Evolutionary conservation across 1,140 invertebrate genomes (phyloP), one percentile per base, ranked within the genome.

Genomic region (Oncopeltus fasciatus): DNA sequence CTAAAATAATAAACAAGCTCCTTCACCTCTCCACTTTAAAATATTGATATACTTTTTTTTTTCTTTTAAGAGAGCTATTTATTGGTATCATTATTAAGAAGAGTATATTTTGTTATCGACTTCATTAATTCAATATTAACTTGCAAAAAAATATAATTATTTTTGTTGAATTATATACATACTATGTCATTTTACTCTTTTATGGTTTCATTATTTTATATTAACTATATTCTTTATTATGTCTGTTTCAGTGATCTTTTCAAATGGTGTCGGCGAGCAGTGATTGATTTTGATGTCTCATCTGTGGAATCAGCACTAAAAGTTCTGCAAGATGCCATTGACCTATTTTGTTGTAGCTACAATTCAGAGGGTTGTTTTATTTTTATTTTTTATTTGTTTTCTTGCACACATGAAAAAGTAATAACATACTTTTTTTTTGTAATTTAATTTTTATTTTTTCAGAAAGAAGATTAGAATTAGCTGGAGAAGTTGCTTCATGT

Each of bases 321-420:
- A 72, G 82, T 92, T 1, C 83, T 93, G 61, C 88, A 92, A 75
- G 88, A 96, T 77, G 92, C 92, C 0, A 80, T 94, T 24, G 92
- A 96, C 74, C 85, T 95, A 67, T 97, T 96, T 72, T 87, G 86
- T 67, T 85, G 83, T 66, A 88, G 85, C 21, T 78, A 88, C 16
- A 72, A 82, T 1, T 79, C 85, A 64, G 73, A 77, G 63, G 69
- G 73, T 74, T 70, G 51, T 5, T 24, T 57, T 31, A 18, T 12
- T 44, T 31, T 60, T n/a, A 59, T 57, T 51, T 31, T 53, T 9
- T 49, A 38, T 38, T n/a, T 38, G 31, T 38, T 38, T 5, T 5
- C 5, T 38, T 38, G 5, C 31, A 38, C 31, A 38, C 14, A 8
- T 38, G 14, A 38, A 8, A 38, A 20, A 49, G 47, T 49, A 9